A percentile compares a stretch with the other conserved stretches of the same genome.
Evolutionary conservation across 2,113 vertebrate genomes (phyloP).

Genomic region (Nycticryphes semicollaris): DNA sequence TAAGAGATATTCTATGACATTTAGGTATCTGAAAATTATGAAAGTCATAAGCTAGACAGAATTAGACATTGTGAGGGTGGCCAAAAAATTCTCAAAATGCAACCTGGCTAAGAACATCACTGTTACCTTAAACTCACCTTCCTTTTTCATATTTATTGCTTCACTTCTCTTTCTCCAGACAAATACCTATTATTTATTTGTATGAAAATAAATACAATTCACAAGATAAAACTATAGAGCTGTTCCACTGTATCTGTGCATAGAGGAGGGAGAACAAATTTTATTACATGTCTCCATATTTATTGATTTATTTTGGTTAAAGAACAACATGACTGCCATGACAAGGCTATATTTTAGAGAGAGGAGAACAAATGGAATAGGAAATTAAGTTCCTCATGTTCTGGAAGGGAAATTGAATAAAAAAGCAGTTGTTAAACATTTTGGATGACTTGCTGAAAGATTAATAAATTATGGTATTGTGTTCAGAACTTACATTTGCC

Average conservation of each 20-base stretch:
- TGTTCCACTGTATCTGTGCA: not conserved
- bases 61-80: not conserved
- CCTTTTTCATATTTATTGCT: not conserved
- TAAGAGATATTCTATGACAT: not conserved
- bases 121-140: not conserved
- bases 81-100: not conserved
- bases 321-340: not conserved
- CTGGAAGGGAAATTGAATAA: slow-evolving; percentile 51
- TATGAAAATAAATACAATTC: not conserved
- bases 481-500: slow-evolving; percentile 33
- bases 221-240: not conserved
- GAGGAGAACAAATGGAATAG: slow-evolving; percentile 43
- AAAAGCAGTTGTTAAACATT: slow-evolving; percentile 61
- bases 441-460: slow-evolving; percentile 43
- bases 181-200: not conserved
- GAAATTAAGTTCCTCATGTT: slow-evolving; percentile 53
- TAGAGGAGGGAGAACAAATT: not conserved
- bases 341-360: slow-evolving; percentile 1
- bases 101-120: not conserved
- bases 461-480: slow-evolving; percentile 56
- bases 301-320: slow-evolving; percentile 13
- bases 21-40: not conserved
- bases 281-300: not conserved
- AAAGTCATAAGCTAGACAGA: not conserved
- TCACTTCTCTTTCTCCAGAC: not conserved